phyloP scores from a whole-genome alignment of 2,888 invertebrate genomes.

The Drosophila longiperda region DNA sequence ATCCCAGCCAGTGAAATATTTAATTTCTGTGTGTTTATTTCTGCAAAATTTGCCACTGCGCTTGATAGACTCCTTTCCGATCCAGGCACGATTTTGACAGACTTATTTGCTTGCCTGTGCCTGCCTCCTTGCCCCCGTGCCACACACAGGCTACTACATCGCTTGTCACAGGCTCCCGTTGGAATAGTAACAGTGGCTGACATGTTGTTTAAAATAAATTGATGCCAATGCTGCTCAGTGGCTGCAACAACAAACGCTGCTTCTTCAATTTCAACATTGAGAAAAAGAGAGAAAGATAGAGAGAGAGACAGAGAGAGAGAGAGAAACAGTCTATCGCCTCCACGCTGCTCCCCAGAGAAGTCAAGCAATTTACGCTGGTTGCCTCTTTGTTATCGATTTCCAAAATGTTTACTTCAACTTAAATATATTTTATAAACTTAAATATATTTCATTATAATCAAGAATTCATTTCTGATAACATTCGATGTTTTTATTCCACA shows the following conservation, averaged over 20 bases:
- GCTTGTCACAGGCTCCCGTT: conserved; percentile 35
- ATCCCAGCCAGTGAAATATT: conserved; percentile 71
- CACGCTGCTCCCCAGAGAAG: conserved; percentile 26
- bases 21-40: conserved; percentile 74
- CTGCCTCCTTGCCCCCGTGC: background rate
- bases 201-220: conserved; percentile 37
- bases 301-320: background rate
- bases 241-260: background rate
- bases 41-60: conserved; percentile 57
- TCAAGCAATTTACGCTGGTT: conserved; percentile 38
- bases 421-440: background rate
- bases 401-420: conserved; percentile 2
- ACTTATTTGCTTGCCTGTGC: conserved; percentile 38
- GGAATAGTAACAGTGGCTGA: conserved; percentile 33
- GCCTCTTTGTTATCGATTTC: conserved; percentile 17
- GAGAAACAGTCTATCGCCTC: background rate
- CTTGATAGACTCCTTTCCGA: conserved; percentile 53
- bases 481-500: background rate
- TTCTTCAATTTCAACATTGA: background rate
- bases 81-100: conserved; percentile 41
- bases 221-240: conserved; percentile 20
- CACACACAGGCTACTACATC: conserved; percentile 28
- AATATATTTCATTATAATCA: background rate
- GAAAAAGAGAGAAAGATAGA: background rate
- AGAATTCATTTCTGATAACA: background rate